Evolutionary conservation across 2,797 vertebrate species (phyloP), one percentile per base, ranked within the genome.

Genomic region (Tachyglossus aculeatus): DNA sequence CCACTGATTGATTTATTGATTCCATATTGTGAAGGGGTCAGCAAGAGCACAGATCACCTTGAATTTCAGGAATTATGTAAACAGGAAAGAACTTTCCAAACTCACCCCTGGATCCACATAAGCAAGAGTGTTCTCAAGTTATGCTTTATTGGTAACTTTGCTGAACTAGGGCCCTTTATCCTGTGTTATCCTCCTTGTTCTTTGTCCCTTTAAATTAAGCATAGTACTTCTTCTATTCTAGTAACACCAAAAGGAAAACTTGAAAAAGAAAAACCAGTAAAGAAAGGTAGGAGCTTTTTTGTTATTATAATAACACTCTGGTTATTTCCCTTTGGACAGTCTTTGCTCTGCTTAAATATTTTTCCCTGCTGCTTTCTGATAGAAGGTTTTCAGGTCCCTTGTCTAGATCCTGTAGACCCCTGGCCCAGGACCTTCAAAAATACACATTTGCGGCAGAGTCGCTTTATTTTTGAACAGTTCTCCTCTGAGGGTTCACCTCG

Each of bases 191-290:
- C n/a, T n/a, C n/a, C n/a, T n/a, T n/a, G n/a, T n/a, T n/a, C n/a
- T n/a, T n/a, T n/a, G n/a, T 59, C 67, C 33, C 61, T 44, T 65
- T 66, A 74, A 61, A 56, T 65, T 13, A 67, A 65, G 63, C 47
- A 3, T 50, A 25, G 56, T 72, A 21, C 74, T 22, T 78, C 1
- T 39, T 70, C 64, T 15, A 69, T 86, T 77, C 21, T n/a, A 88
- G 86, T 74, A 65, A 34, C 55, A 59, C 71, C 68, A 24, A 82
- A 60, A 79, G 87, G 86, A 74, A 89, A 81, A 61, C 81, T 76
- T 69, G 61, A 50, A 29, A 81, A 80, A 70, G 67, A 63, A 64
- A 88, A 88, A 66, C 27, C 77, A 13, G 75, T 81, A 44, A 88
- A 84, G 54, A 89, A 84, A 71, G 80, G 85, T 87, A 85, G 37